Evolutionary conservation across 2,797 vertebrate genomes (phyloP), one percentile per base, ranked within the genome.

Genomic region (Propithecus deckenii): DNA sequence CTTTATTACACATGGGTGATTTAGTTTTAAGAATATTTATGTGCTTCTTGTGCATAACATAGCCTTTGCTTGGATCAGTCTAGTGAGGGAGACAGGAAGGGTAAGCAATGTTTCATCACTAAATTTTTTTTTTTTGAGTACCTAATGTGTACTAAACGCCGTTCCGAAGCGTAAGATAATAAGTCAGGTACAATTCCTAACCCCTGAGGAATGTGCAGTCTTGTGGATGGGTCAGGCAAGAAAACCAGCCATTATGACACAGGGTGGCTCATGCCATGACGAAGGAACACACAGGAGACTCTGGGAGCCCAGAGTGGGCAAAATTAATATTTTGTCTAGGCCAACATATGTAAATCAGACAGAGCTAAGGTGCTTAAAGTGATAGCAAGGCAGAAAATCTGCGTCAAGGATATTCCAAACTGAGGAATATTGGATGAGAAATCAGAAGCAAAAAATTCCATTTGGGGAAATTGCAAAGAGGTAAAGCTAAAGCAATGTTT

Each of bases 21-120:
- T 94, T 71, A 85, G 48, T 91, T 83, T 81, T 91, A 87, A 52
- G 71, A 92, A 5, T 78, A 96, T 89, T 95, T 96, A 79, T 14
- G 80, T 80, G 74, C 48, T 79, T n/a, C 46, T 93, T 91, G 69
- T 94, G 22, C 22, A 9, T 88, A 86, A 65, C 14, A 86, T 25
- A 89, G 57, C 46, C 30, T 92, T 95, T 86, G 35, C 69, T 93
- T 50, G 41, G 38, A 65, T 72, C 12, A 63, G 15, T 61, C 50
- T 81, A 61, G 50, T 69, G 90, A 75, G 63, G 38, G 50, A 72
- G 15, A 89, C 25, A 48, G 46, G 88, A 32, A 87, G 35, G 30
- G 32, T 79, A 95, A 83, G 79, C 63, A 83, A 0, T 4, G 5
- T 91, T 88, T 91, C 20, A 92, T 84, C 38, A 89, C 50, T 90